Percentiles rank a stretch among this genome's conserved stretches.
These are phyloP conservation scores for Addax nasomaculatus DNA, from an alignment of 2,113 vertebrate species.

Conservation along the genomic window DNA sequence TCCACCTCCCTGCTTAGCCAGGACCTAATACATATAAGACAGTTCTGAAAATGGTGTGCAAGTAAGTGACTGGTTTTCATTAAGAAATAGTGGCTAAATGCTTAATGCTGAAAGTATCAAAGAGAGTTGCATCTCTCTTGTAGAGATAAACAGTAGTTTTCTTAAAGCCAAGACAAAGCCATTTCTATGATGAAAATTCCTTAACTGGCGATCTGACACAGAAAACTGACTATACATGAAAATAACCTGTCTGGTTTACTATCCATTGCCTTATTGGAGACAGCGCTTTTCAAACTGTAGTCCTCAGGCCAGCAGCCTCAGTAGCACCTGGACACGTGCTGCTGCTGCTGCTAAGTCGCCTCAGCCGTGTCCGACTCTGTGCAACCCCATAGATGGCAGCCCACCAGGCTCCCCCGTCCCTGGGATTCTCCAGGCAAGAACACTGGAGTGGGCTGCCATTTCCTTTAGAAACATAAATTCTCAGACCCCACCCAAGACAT, in stretches of 20 bases:
- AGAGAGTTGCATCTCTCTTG: background rate
- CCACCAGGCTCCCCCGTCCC: no score
- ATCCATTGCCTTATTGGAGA: background rate
- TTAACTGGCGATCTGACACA: background rate
- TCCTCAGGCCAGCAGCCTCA: background rate
- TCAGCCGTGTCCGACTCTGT: no score
- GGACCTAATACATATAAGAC: background rate
- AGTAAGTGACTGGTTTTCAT: background rate
- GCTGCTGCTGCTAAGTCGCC: no score
- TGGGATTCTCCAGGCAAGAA: no score
- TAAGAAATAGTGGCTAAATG: background rate
- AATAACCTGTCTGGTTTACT: background rate
- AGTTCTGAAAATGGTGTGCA: background rate
- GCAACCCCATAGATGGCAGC: no score
- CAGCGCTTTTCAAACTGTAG: background rate
- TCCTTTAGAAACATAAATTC: background rate
- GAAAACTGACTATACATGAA: background rate
- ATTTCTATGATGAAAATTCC: background rate
- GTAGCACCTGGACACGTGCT: no score
- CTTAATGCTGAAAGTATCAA: background rate
- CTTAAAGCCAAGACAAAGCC: background rate
- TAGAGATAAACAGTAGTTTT: background rate
- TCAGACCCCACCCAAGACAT: background rate
- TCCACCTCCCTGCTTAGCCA: accelerated
- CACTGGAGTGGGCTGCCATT: no score